Percentiles rank a stretch among this genome's conserved stretches.
phyloP scores from a whole-genome alignment of 2,888 invertebrate species.

The Drosophila prolongata region DNA sequence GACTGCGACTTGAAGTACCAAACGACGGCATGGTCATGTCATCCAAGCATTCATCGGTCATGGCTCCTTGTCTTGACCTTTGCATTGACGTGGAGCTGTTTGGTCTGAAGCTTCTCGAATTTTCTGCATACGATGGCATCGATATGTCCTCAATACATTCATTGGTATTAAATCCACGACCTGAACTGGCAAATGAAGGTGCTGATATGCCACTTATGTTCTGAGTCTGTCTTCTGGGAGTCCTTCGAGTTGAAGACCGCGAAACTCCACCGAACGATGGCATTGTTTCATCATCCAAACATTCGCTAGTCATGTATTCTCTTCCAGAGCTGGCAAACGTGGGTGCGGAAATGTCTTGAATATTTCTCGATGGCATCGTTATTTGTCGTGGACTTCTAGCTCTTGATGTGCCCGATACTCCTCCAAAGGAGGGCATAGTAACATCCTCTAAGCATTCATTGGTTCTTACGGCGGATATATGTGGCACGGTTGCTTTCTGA shows the following conservation, averaged over 20 bases:
- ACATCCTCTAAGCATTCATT: conserved; percentile 24
- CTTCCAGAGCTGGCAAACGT: not conserved
- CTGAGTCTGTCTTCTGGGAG: not conserved
- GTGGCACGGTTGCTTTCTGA: not conserved
- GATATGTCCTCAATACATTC: not conserved
- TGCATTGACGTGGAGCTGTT: not conserved
- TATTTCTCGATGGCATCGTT: not conserved
- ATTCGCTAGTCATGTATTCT: conserved; percentile 4
- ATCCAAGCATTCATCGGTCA: conserved; percentile 14
- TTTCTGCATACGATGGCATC: not conserved
- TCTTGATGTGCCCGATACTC: conserved; percentile 5
- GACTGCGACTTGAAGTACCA: not conserved
- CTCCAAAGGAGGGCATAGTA: not conserved
- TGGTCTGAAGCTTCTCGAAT: not conserved
- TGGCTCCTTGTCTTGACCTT: not conserved
- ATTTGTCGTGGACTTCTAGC: not conserved
- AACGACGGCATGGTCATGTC: conserved; percentile 29
- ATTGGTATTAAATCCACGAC: not conserved
- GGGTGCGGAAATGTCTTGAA: too few relatives aligned
- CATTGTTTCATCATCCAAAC: conserved; percentile 29
- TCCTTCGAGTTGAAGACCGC: not conserved
- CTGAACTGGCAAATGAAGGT: not conserved
- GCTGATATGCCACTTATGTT: not conserved
- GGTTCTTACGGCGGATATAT: not conserved
- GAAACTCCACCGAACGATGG: conserved; percentile 10